These are phyloP conservation scores for Erinaceus europaeus DNA, from an alignment of 2,113 vertebrate genomes.

Conservation along the genomic window DNA sequence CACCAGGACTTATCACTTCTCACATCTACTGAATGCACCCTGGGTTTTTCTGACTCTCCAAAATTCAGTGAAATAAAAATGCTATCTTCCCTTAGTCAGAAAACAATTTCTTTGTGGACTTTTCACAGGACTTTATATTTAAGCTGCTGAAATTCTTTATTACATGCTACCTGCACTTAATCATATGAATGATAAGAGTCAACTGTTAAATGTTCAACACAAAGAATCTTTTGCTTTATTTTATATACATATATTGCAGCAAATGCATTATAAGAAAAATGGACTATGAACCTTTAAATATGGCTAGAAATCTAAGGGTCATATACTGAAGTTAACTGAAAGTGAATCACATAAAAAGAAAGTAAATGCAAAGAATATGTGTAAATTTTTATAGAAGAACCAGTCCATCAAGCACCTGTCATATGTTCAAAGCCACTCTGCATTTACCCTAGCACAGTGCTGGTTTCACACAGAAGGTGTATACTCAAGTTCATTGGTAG, in stretches of 20 bases:
- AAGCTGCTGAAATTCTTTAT: neutral
- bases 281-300: neutral
- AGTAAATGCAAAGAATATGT: neutral
- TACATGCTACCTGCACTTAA: neutral
- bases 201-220: neutral
- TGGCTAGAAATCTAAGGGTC: neutral
- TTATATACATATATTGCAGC: neutral
- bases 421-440: slow-evolving; percentile 30
- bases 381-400: slow-evolving; percentile 27
- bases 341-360: neutral
- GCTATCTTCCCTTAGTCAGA: neutral
- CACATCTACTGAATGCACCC: neutral
- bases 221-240: neutral
- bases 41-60: neutral
- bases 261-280: neutral
- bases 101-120: neutral
- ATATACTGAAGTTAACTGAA: slow-evolving; percentile 19
- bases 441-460: slow-evolving; percentile 29
- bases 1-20: neutral
- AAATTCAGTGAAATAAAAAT: neutral
- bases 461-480: slow-evolving; percentile 32
- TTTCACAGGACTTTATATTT: slow-evolving; percentile 2
- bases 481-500: slow-evolving; percentile 9
- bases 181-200: neutral
- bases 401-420: neutral